phyloP scores from a whole-genome alignment of 2,888 invertebrate species.

The Drosophila infuscata region DNA sequence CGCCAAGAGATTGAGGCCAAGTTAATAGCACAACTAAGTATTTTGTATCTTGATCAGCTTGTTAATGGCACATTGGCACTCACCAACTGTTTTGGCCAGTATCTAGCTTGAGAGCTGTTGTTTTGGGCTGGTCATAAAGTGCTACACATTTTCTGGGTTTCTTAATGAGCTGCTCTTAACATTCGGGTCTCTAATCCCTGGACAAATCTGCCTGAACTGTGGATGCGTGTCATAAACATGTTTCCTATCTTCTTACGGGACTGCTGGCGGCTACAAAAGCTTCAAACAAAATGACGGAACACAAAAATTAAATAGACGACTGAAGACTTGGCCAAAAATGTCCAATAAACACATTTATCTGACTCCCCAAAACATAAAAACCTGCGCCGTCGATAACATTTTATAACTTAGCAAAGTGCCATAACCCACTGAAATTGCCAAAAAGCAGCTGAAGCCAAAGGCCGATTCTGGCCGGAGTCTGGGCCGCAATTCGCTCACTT shows the following conservation, averaged over 20 bases:
- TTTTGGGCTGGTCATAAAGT: conserved; percentile 40
- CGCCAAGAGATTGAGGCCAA: neutral
- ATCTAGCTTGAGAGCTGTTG: conserved; percentile 28
- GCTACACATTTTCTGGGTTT: conserved; percentile 43
- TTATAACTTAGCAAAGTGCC: conserved; percentile 74
- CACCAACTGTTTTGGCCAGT: conserved; percentile 9
- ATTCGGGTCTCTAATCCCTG: conserved; percentile 67
- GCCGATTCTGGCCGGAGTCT: conserved; percentile 3
- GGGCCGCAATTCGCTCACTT: conserved; percentile 20
- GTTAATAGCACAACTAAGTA: conserved; percentile 21
- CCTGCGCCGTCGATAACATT: conserved; percentile 78
- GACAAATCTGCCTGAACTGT: conserved; percentile 69
- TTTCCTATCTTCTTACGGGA: conserved; percentile 44
- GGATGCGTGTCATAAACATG: conserved; percentile 74
- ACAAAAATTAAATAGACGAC: conserved; percentile 72
- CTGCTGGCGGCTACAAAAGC: conserved; percentile 26
- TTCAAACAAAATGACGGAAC: conserved; percentile 50
- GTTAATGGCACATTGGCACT: conserved; percentile 32
- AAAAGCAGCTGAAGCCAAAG: conserved; percentile 16
- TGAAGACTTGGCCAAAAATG: conserved; percentile 60
- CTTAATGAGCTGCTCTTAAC: conserved; percentile 75
- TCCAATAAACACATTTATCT: conserved; percentile 79
- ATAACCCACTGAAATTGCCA: conserved; percentile 61
- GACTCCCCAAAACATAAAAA: conserved; percentile 75
- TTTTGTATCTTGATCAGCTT: conserved; percentile 48